Evolutionary conservation across 2,113 vertebrate genomes (phyloP), one percentile per base, ranked within the genome.

Genomic region (Ardeotis arabs): DNA sequence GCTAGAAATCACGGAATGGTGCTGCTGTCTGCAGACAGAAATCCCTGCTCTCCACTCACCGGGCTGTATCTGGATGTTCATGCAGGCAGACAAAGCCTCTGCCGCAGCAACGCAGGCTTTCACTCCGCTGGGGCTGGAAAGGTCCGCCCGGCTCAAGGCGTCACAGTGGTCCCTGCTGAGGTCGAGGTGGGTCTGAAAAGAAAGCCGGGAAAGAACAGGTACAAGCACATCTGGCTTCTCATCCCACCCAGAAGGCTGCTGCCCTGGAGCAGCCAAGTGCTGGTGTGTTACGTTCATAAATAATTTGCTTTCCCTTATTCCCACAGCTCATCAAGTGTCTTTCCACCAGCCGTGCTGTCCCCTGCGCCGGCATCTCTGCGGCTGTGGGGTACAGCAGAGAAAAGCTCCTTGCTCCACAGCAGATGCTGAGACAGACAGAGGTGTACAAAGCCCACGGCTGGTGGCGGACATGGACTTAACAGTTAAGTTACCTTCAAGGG

Each of bases 71-170:
- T 66, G 94, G 18, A 56, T 5, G 10, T 28, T 87, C 91, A 92
- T 91, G 92, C 95, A 97, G 92, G 9, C 23, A 47, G 87, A 49
- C 12, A 97, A 91, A 52, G 93, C 96, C 41, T 73, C 70, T 8
- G 66, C 95, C 5, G 97, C 97, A 31, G 66, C 81, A 45, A 35
- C n/a, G 58, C 96, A 97, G 84, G 89, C 80, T 79, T 53, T 10
- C 28, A 95, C 4, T 3, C 63, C 17, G 1, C n/a, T 60, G 28
- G 92, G 90, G 58, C 79, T 92, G 52, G 91, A 95, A 37, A 97
- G 96, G 17, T 97, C 95, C 21, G 75, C 91, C 22, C 1, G n/a
- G 60, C 81, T 86, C 81, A 97, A 77, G 53, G 52, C 66, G 2
- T 84, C 68, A 0, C 85, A 11, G 87, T 96, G 96, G 28, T 96